Conservation (phyloP, 2,797 vertebrate species). For the Myripristis murdjan region DNA sequence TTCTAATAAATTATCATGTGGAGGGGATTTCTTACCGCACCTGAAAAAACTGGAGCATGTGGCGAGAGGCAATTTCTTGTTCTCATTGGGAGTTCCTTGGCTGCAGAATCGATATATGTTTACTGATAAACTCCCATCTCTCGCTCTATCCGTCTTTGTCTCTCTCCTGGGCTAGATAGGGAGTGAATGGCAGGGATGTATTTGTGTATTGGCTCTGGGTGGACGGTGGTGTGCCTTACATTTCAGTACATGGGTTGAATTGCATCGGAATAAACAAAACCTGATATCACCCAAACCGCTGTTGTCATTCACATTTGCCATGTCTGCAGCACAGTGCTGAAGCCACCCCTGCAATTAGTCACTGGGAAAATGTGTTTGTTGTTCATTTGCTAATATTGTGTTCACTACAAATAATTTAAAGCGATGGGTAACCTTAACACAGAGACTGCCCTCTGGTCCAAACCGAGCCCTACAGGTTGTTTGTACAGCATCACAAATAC, state of each 20-base stretch:
- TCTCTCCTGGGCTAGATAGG: slow-evolving; percentile 10
- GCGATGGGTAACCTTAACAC: too few relatives aligned
- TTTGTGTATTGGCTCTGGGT: slow-evolving; percentile 6
- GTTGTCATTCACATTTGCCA: background rate
- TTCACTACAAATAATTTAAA: too few relatives aligned
- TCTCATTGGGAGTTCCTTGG: slow-evolving; percentile 38
- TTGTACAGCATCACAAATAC: too few relatives aligned
- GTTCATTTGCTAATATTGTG: too few relatives aligned
- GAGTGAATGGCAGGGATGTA: slow-evolving; percentile 6
- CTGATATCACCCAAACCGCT: background rate
- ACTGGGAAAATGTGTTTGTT: too few relatives aligned
- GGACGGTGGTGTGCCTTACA: background rate
- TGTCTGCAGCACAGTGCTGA: background rate
- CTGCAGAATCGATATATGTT: slow-evolving; percentile 50
- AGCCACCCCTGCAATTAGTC: too few relatives aligned
- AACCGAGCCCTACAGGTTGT: too few relatives aligned
- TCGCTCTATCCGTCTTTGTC: slow-evolving; percentile 36
- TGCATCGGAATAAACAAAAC: background rate
- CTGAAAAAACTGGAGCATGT: slow-evolving; percentile 27
- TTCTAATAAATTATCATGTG: slow-evolving; percentile 18
- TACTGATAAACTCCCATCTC: slow-evolving; percentile 42
- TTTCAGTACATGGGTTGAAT: background rate
- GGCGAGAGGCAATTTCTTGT: slow-evolving; percentile 45
- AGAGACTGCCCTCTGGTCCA: too few relatives aligned
- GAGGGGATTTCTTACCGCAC: slow-evolving; percentile 20